Conservation (phyloP, 2,888 invertebrate genomes). For the Lacanobia oleracea region DNA sequence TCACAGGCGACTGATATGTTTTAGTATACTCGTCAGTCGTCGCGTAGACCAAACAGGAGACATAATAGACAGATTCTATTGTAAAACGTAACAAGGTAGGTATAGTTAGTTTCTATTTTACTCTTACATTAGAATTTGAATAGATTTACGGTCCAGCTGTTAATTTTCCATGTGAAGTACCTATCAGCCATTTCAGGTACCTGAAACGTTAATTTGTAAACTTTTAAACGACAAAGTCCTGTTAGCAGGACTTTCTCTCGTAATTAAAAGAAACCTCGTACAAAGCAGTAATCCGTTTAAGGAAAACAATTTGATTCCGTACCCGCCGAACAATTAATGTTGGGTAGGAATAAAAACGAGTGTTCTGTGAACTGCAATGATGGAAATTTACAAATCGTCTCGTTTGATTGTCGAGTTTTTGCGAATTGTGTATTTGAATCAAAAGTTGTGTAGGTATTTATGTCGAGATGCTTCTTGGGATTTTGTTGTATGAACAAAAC, state of each 20-base stretch:
- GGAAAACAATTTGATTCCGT: constrained; percentile 79
- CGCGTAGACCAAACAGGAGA: neutral
- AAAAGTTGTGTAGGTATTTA: constrained; percentile 17
- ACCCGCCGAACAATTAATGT: constrained; percentile 73
- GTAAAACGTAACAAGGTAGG: neutral
- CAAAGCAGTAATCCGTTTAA: constrained; percentile 75
- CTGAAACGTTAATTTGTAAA: constrained; percentile 64
- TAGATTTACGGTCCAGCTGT: neutral
- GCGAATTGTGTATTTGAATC: constrained; percentile 31
- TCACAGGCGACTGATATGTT: constrained; percentile 34
- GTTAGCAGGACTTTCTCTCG: constrained; percentile 71
- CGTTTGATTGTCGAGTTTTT: constrained; percentile 49
- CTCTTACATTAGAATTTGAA: constrained; percentile 1
- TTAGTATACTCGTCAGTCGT: neutral
- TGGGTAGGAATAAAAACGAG: constrained; percentile 69
- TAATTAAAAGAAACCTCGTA: constrained; percentile 76
- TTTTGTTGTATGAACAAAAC: neutral
- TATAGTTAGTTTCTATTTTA: neutral
- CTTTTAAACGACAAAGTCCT: constrained; percentile 71
- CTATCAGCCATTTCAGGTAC: constrained; percentile 13
- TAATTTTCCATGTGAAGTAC: constrained; percentile 17
- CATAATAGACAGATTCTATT: neutral
- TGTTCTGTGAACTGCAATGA: constrained; percentile 56
- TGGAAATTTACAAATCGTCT: constrained; percentile 54
- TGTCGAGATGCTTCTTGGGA: neutral